phyloP scores from a whole-genome alignment of 2,797 vertebrate genomes.

The Sus cebifrons region DNA sequence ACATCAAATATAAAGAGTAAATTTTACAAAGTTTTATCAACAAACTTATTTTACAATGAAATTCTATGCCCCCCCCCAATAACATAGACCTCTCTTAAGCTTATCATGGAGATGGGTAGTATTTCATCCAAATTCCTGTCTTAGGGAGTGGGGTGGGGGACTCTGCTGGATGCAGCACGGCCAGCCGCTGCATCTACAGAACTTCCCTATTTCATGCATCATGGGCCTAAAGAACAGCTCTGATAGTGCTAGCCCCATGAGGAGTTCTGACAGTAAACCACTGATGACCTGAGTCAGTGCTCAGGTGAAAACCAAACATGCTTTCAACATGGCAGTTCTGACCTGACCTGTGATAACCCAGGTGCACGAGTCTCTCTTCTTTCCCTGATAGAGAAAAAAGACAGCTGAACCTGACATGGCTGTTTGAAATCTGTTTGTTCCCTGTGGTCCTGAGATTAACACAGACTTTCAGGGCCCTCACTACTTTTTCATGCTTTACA shows the following conservation, averaged over 20 bases:
- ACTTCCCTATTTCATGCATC: not conserved
- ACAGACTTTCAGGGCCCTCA: no score
- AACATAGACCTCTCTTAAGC: not conserved
- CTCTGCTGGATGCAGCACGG: not conserved
- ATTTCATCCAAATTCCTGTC: not conserved
- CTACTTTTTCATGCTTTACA: not conserved
- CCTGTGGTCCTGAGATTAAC: no score
- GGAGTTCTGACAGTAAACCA: not conserved
- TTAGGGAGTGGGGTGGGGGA: accelerated
- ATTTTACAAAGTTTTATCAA: no score
- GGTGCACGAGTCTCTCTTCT: no score
- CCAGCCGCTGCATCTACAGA: accelerated
- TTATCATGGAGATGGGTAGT: not conserved
- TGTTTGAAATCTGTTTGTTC: accelerated
- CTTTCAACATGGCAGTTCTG: not conserved
- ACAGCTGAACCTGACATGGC: not conserved
- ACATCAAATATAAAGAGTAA: no score
- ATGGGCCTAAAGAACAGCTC: not conserved
- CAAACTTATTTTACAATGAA: no score
- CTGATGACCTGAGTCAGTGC: not conserved
- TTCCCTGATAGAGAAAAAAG: not conserved
- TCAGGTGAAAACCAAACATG: not conserved
- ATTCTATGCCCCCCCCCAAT: not conserved
- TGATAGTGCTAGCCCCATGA: not conserved
- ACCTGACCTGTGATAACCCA: not conserved